Evolutionary conservation across 2,888 invertebrate species (phyloP).

Genomic region (Entomobrya multifasciata): DNA sequence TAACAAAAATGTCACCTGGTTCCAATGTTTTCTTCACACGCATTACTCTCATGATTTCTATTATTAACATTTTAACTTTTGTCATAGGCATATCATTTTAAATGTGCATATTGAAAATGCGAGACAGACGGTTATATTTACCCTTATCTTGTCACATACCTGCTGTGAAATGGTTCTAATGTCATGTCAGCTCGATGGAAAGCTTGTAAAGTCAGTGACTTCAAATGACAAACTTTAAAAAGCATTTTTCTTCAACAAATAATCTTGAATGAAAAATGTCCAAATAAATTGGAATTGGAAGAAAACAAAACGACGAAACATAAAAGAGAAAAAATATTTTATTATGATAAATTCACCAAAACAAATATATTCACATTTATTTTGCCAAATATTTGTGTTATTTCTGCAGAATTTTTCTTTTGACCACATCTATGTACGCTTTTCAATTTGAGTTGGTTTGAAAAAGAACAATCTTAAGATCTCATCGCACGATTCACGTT

Average conservation of each 20-base stretch:
- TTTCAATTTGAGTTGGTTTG: too few species aligned
- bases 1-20: slow-evolving; percentile 67
- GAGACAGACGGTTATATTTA: slow-evolving; percentile 8
- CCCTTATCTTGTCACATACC: slow-evolving; percentile 70
- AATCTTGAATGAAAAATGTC: not conserved
- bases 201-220: slow-evolving; percentile 29
- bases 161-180: slow-evolving; percentile 70
- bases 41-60: slow-evolving; percentile 12
- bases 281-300: too few species aligned
- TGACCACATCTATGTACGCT: too few species aligned
- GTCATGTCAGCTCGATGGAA: slow-evolving; percentile 55
- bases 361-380: too few species aligned
- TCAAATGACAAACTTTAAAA: not conserved
- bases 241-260: not conserved
- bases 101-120: not conserved
- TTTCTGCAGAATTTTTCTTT: too few species aligned
- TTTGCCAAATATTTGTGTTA: too few species aligned
- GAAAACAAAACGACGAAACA: not conserved
- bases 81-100: not conserved
- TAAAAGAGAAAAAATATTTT: not conserved
- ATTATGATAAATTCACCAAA: too few species aligned
- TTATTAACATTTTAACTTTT: not conserved
- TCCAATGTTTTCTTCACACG: slow-evolving; percentile 51
- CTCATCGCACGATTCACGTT: not conserved
- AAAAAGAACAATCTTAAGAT: not conserved